Conservation (phyloP, 2,113 vertebrate species). For the Rhinichthys klamathensis region DNA sequence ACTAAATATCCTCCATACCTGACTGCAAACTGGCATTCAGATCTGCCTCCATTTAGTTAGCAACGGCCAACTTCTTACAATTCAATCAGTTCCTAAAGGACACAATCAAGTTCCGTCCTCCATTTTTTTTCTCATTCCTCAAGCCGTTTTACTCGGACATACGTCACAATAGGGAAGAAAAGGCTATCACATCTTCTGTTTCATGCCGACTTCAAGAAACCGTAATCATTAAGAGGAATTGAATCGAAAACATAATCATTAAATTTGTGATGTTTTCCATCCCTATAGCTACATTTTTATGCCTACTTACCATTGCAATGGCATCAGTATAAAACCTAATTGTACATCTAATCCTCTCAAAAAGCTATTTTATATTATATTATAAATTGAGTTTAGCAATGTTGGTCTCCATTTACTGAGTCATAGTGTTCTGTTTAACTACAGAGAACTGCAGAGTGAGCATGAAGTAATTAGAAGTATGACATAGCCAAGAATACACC, state of each 20-base stretch:
- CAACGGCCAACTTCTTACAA: too few species aligned
- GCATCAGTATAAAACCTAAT: not conserved
- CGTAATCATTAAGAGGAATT: not conserved
- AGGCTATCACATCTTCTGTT: too few species aligned
- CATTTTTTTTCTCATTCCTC: too few species aligned
- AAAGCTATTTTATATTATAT: not conserved
- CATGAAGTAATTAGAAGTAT: constrained; percentile 14
- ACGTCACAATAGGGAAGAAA: too few species aligned
- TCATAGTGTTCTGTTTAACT: constrained; percentile 1
- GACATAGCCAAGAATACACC: not conserved
- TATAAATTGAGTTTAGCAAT: not conserved
- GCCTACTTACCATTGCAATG: not conserved
- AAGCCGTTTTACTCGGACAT: too few species aligned
- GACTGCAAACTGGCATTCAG: too few species aligned
- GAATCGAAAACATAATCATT: not conserved
- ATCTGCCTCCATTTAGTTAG: too few species aligned
- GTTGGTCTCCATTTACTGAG: not conserved
- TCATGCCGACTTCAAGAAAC: not conserved
- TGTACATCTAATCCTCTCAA: constrained; percentile 4
- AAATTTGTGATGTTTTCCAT: not conserved
- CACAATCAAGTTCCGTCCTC: too few species aligned
- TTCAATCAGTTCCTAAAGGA: too few species aligned
- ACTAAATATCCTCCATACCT: too few species aligned
- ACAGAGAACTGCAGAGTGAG: not conserved
- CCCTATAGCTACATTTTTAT: not conserved